Base-by-base conservation (phyloP, 2,888 invertebrate genomes). In the Campaea margaritaria region DNA sequence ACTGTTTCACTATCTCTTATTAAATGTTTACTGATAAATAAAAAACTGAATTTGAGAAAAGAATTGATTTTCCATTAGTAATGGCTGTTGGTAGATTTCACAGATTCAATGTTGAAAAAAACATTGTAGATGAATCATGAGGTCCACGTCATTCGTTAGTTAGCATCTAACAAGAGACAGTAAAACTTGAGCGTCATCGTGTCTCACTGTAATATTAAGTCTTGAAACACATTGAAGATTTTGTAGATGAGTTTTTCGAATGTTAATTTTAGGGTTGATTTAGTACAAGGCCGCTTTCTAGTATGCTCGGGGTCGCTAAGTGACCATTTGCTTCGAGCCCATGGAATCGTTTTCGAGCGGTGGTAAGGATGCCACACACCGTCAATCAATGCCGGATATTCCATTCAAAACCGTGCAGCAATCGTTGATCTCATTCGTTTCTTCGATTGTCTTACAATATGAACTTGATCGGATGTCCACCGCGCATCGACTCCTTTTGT, bases 221-320 rank as follows among this genome's bases (percentile, higher is more conserved):
- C 50, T 36, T 46, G 38, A 31, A 41, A 46, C 21, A 51, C 41
- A 13, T 55, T 55, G 46, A 49, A 34, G 45, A 16, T 57, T 57
- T 57, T 41, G 45, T 51, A 57, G 46, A 46, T 31, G 36, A 27
- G 15, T 57, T 44, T 48, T 58, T 53, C 16, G 31, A 28, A 53
- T 58, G 16, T 48, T 53, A 53, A 53, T 58, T 48, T 52, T 43
- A 58, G 38, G 43, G 14, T 48, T n/a, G 13, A 48, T 45, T 36
- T 58, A 51, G 51, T 58, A 27, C n/a, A 41, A 46, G 51, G 39
- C 52, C 52, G 58, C 58, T 53, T 59, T 59, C 45, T 13, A 2
- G 3, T 10, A 16, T 16, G 34, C 42, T 55, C 27, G 42, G 39
- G 15, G 14, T 14, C 21, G 31, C 42, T 46, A 10, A 16, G 28